Percentiles rank a stretch among this genome's conserved stretches.
Evolutionary conservation across 1,140 invertebrate genomes (phyloP).

Genomic region (Drosophila aff.): DNA sequence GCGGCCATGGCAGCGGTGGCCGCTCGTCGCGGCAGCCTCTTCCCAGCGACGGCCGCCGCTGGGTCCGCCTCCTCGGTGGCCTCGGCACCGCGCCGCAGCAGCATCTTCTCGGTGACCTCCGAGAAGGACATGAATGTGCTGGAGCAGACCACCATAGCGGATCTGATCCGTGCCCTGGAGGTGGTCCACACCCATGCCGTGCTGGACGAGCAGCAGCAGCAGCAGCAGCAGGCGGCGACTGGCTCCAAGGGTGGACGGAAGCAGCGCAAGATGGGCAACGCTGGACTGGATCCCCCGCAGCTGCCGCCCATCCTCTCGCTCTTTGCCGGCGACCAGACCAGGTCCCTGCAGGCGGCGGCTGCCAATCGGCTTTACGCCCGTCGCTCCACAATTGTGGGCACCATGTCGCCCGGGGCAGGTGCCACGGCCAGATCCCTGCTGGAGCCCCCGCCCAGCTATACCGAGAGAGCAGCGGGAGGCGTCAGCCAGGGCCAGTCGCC

Average conservation of each 20-base stretch:
- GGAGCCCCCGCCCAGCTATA: constrained; percentile 79
- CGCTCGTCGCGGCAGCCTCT: constrained; percentile 71
- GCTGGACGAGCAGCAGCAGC: constrained; percentile 70
- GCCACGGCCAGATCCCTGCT: constrained; percentile 29
- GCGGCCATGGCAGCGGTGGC: constrained; percentile 71
- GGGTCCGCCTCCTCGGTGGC: constrained; percentile 37
- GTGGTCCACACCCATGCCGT: constrained; percentile 86
- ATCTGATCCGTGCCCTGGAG: constrained; percentile 90
- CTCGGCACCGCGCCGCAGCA: constrained; percentile 84
- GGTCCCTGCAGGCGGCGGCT: constrained; percentile 58
- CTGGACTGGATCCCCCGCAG: constrained; percentile 85
- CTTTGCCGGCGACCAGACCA: constrained; percentile 70
- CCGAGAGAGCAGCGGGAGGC: constrained; percentile 32
- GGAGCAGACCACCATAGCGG: constrained; percentile 91
- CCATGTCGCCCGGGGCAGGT: constrained; percentile 54
- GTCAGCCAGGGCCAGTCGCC: neutral
- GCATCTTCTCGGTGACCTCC: constrained; percentile 86
- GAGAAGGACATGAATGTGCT: constrained; percentile 87
- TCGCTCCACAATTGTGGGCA: constrained; percentile 78
- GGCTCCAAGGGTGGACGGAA: constrained; percentile 41
- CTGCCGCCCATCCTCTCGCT: constrained; percentile 75
- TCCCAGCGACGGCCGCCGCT: constrained; percentile 50
- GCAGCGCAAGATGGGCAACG: constrained; percentile 87
- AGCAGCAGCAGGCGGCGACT: constrained; percentile 21
- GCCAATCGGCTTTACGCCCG: constrained; percentile 77